Percentiles rank a stretch among this genome's conserved stretches.
phyloP scores from a whole-genome alignment of 2,888 invertebrate genomes.

The Parnassius apollo region DNA sequence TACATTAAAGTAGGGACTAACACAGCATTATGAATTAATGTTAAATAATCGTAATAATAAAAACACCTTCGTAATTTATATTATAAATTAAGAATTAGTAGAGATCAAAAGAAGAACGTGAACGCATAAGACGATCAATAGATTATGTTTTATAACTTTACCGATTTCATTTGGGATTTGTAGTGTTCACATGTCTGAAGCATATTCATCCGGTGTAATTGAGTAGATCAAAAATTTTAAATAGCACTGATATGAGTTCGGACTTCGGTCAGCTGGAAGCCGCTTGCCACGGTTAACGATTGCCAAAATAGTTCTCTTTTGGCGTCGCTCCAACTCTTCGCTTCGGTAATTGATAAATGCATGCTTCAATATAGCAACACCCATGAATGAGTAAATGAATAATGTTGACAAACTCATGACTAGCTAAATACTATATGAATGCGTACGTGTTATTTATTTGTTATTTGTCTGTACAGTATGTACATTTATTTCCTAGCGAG shows the following conservation, averaged over 20 bases:
- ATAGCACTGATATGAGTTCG: slow-evolving; percentile 27
- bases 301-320: slow-evolving; percentile 42
- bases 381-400: slow-evolving; percentile 41
- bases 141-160: background rate
- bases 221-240: slow-evolving; percentile 35
- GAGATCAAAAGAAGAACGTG: too few relatives aligned
- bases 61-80: too few relatives aligned
- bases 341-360: slow-evolving; percentile 43
- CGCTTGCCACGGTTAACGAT: slow-evolving; percentile 33
- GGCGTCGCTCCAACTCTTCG: slow-evolving; percentile 43
- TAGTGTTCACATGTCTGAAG: slow-evolving; percentile 22
- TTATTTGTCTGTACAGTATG: too few relatives aligned
- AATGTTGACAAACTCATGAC: background rate
- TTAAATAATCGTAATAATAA: too few relatives aligned
- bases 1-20: too few relatives aligned
- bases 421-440: too few relatives aligned
- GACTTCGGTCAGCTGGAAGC: slow-evolving; percentile 31
- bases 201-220: slow-evolving; percentile 31
- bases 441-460: too few relatives aligned
- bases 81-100: too few relatives aligned
- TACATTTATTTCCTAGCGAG: too few relatives aligned
- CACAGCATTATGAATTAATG: too few relatives aligned
- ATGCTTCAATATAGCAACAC: slow-evolving; percentile 27
- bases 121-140: too few relatives aligned
- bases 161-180: background rate